Base-by-base conservation (phyloP, 2,888 invertebrate species). In the Cheilosia pagana region DNA sequence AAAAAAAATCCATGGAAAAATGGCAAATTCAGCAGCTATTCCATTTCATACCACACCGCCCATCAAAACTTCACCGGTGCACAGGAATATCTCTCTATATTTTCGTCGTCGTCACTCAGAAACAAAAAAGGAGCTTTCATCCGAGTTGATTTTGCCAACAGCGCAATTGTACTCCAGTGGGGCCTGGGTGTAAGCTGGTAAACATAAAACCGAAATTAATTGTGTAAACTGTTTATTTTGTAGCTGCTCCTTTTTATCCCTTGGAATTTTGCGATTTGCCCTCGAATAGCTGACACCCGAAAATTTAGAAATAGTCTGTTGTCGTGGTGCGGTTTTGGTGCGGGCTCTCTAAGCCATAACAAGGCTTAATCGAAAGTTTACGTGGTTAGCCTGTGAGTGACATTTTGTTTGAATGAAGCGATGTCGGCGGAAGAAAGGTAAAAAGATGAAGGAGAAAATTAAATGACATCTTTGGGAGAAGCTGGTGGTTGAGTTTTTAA, bases 161-260 rank as follows among this genome's bases (percentile, higher is more conserved):
- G 10, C 10, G 53, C 35, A 19, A 19, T 25, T 3, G 19, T 14
- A 19, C 35, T 39, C 25, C 14, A 28, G 31, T 21, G 2, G 21
- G 16, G 14, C 19, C 23, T 41, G 41, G 41, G 25, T 28, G 53
- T 45, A 25, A 16, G 35, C 31, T 60, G 50, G 52, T 65, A 35
- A 65, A 71, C 50, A 75, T 62, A 41, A 75, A 75, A 67, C 75
- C 75, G 16, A 67, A 75, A 75, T 75, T 75, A 75, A 75, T 75
- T 75, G 65, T 57, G 65, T 65, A 75, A 75, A 75, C 75, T 57
- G 75, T 75, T 75, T 67, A 75, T 67, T 63, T 67, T 75, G 63
- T 57, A 57, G 55, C 48, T 45, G 28, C 28, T 35, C 48, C 55
- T 50, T 59, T 57, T 59, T 35, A 75, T 75, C 65, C 65, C 21